Evolutionary conservation across 2,113 vertebrate genomes (phyloP).

Genomic region (Cyprinodon variegatus): DNA sequence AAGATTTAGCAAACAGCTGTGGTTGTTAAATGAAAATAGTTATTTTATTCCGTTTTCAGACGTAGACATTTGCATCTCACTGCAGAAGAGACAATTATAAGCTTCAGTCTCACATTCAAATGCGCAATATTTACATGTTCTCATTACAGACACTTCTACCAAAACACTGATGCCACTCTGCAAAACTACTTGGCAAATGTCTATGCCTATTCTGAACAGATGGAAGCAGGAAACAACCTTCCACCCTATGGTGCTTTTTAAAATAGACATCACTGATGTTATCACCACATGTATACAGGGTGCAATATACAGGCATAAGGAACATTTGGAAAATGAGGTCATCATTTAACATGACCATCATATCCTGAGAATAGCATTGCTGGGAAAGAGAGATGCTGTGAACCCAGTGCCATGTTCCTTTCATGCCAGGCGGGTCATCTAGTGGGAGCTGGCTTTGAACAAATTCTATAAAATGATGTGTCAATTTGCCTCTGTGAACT

Average conservation of each 20-base stretch:
- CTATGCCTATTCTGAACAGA: slow-evolving; percentile 7
- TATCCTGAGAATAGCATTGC: slow-evolving; percentile 63
- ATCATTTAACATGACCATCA: slow-evolving; percentile 47
- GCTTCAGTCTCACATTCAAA: background rate
- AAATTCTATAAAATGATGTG: slow-evolving; percentile 74
- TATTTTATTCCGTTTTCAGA: background rate
- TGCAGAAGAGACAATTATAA: background rate
- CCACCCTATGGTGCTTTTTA: slow-evolving; percentile 11
- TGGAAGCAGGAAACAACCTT: slow-evolving; percentile 32
- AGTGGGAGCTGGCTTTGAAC: slow-evolving; percentile 62
- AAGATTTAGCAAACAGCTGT: slow-evolving; percentile 6
- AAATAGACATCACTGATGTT: slow-evolving; percentile 23
- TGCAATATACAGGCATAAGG: slow-evolving; percentile 13
- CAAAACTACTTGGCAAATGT: background rate
- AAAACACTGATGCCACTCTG: background rate
- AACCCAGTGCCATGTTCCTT: slow-evolving; percentile 29
- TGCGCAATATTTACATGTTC: background rate
- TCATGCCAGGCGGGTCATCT: slow-evolving; percentile 60
- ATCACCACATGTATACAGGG: slow-evolving; percentile 23
- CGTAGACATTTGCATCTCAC: background rate
- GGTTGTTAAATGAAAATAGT: slow-evolving; percentile 10
- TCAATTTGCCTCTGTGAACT: slow-evolving; percentile 60
- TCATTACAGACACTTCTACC: background rate
- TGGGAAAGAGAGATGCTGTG: slow-evolving; percentile 67
- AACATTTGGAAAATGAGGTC: slow-evolving; percentile 55